Evolutionary conservation across 2,888 invertebrate genomes (phyloP), one percentile per base, ranked within the genome.

Genomic region (Nomada ruficornis): DNA sequence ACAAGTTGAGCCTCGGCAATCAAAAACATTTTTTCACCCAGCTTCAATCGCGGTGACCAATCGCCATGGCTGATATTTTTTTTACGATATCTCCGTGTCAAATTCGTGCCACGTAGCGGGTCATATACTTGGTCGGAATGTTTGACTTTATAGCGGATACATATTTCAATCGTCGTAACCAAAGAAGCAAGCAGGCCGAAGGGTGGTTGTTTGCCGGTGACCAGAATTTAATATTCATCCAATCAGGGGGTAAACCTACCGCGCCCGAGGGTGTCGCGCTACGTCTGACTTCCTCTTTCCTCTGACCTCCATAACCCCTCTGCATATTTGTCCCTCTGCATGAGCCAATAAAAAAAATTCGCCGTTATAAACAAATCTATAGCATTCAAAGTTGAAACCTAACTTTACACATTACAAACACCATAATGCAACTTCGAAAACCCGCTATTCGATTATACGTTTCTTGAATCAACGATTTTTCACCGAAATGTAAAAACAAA

Each of bases 211-310:
- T 93, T 93, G 91, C 91, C 81, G 89, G 92, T 93, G 92, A 93
- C 93, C 92, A 91, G 88, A 92, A 93, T 93, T 93, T 91, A 92
- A 93, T 93, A 93, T 93, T 93, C 93, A 92, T 92, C 91, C 93
- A 93, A 93, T 92, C 93, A 92, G 88, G 89, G 89, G 86, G 86
- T 73, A 83, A 86, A 83, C 84, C 81, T 82, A 78, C 76, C 74
- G 76, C 68, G 87, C 88, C 85, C 42, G 88, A 88, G 88, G 88
- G 88, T 85, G 89, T 87, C 84, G 81, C 83, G 73, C n/a, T 57
- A 57, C 68, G 23, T 42, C 29, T 54, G 20, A 44, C 68, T 68
- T 29, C 55, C 68, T 68, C 55, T 36, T 50, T 70, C 79, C 80
- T 77, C 79, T 74, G 82, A 82, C 77, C 84, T 71, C 72, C 42